Evolutionary conservation across 2,113 vertebrate genomes (phyloP), one percentile per base, ranked within the genome.

Genomic region (Podarcis cretensis): DNA sequence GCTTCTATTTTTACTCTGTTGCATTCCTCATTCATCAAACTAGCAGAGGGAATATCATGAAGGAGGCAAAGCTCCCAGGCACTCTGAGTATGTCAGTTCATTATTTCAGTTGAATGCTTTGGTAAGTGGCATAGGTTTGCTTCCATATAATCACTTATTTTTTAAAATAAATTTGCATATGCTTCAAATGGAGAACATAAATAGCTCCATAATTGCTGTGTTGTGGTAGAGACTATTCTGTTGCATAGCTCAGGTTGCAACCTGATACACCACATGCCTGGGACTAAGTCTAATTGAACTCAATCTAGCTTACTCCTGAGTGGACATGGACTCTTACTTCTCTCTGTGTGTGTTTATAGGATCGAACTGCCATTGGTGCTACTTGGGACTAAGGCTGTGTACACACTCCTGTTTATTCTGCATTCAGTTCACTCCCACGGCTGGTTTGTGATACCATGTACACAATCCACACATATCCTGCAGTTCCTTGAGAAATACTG

Each of bases 41-140:
- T 54, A 91, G 43, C 25, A 16, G 10, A 37, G 73, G 75, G 86
- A 92, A 90, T 86, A 6, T 48, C 37, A 48, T 30, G 4, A 43
- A 6, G 63, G 81, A 75, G 75, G 16, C 57, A 59, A 35, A 93
- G 85, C 68, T 91, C 37, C 9, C 21, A 89, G 16, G 4, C 87
- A 16, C 48, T 84, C 86, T 48, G 54, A 90, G 32, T 69, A 68
- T 48, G 89, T 84, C 88, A 89, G 82, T 63, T 91, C 79, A 91
- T 93, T 92, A 88, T 93, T 87, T 86, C 86, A 27, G 59, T 21
- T 84, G 86, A 93, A 92, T 90, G 74, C 68, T 83, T 4, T 83
- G 77, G 89, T 81, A 86, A 91, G 13, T 90, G 75, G 89, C 84
- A 86, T 89, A 86, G 48, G 5, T 88, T 94, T 91, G 32, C 77